phyloP scores from a whole-genome alignment of 2,888 invertebrate genomes.

The Thereva nobilitata region DNA sequence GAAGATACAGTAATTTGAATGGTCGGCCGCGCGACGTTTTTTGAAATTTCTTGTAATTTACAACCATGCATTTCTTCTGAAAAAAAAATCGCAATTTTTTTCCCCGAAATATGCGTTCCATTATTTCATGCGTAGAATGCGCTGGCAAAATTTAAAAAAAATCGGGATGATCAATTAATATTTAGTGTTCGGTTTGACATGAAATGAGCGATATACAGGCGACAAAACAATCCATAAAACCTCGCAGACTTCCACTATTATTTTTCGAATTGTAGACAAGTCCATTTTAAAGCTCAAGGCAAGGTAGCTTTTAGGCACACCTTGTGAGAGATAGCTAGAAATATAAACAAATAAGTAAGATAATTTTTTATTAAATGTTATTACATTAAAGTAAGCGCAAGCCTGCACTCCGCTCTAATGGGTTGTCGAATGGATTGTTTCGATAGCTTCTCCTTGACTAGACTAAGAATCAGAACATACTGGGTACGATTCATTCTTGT shows the following conservation, averaged over 20 bases:
- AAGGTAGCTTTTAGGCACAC: background rate
- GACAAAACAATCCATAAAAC: slow-evolving; percentile 15
- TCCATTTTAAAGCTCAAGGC: slow-evolving; percentile 24
- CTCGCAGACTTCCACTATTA: slow-evolving; percentile 24
- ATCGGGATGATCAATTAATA: no score
- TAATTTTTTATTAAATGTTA: background rate
- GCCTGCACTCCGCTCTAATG: slow-evolving; percentile 2
- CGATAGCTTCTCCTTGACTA: background rate
- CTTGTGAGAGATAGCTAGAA: slow-evolving; percentile 22
- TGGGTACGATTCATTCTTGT: background rate
- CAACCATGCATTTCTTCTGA: no score
- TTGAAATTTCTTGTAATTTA: no score
- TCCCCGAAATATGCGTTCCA: no score
- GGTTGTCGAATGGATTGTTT: background rate
- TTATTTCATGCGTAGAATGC: no score
- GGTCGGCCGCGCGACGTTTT: no score
- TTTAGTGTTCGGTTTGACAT: no score
- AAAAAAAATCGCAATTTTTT: no score
- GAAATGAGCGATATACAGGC: no score
- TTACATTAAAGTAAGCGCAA: slow-evolving; percentile 29
- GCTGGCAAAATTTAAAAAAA: no score
- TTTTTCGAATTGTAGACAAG: slow-evolving; percentile 17
- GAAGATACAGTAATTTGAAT: no score
- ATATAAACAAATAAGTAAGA: background rate
- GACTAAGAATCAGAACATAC: background rate